Evolutionary conservation across 1,140 invertebrate genomes (phyloP).

Genomic region (Metopolophium dirhodum): DNA sequence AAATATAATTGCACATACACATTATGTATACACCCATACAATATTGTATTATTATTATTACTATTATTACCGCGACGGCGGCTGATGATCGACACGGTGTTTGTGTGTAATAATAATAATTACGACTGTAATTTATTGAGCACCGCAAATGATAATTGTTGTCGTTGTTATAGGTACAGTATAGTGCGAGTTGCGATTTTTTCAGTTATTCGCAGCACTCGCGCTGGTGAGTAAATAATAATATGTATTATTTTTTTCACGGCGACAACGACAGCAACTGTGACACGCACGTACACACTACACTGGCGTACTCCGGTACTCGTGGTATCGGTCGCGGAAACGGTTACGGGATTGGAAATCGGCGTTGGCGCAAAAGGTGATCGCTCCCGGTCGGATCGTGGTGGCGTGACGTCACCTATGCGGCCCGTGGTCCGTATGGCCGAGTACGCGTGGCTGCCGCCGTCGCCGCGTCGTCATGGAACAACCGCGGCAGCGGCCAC

Average conservation of each 20-base stretch:
- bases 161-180: neutral
- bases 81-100: neutral
- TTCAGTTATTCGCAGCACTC: neutral
- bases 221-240: neutral
- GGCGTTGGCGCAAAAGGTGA: neutral
- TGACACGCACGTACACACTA: neutral
- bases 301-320: neutral
- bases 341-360: conserved; percentile 4
- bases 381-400: neutral
- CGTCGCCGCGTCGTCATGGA: neutral
- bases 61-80: neutral
- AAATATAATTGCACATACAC: neutral
- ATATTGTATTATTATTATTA: neutral
- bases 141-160: neutral
- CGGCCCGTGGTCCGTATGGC: neutral
- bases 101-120: neutral
- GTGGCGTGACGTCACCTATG: neutral
- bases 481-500: neutral
- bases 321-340: neutral
- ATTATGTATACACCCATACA: neutral
- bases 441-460: neutral
- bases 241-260: neutral
- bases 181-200: neutral
- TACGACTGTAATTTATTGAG: neutral
- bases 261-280: too few species aligned